phyloP scores from a whole-genome alignment of 2,113 vertebrate species.

The Thamnaconus septentrionalis region DNA sequence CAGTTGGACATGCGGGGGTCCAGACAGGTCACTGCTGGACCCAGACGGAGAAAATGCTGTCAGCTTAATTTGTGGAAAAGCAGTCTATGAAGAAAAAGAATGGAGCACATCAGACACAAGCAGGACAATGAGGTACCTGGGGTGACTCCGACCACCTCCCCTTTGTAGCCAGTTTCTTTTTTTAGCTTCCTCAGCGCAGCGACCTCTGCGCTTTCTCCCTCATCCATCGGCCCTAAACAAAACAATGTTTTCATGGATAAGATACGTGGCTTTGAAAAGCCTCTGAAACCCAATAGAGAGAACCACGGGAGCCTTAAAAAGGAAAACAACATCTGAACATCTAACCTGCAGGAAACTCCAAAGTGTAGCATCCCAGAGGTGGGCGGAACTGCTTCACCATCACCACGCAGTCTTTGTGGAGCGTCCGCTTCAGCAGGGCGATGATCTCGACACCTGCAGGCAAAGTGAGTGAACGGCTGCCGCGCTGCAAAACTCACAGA shows the following conservation, averaged over 20 bases:
- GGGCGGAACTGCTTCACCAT: slow-evolving; percentile 97
- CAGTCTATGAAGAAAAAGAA: too few species aligned
- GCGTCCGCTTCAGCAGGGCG: slow-evolving; percentile 90
- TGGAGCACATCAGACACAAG: not conserved
- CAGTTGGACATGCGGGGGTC: slow-evolving; percentile 94
- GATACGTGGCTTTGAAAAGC: too few species aligned
- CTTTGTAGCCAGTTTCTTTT: slow-evolving; percentile 96
- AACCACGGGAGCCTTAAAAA: too few species aligned
- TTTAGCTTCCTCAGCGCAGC: slow-evolving; percentile 92
- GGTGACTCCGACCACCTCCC: slow-evolving; percentile 88
- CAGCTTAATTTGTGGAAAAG: too few species aligned
- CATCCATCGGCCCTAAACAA: slow-evolving; percentile 87
- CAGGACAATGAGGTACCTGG: slow-evolving; percentile 79
- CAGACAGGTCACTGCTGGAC: slow-evolving; percentile 76
- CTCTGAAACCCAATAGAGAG: too few species aligned
- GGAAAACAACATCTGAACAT: too few species aligned
- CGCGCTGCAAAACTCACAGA: not conserved
- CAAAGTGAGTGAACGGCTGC: not conserved
- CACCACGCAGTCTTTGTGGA: slow-evolving; percentile 94
- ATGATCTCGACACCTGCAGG: slow-evolving; percentile 87
- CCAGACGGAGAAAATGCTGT: not conserved
- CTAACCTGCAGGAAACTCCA: slow-evolving; percentile 96
- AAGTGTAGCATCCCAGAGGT: slow-evolving; percentile 84
- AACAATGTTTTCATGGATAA: not conserved
- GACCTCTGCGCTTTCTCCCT: slow-evolving; percentile 83